Percentiles rank a stretch among this genome's conserved stretches.
These are phyloP conservation scores for Yponomeuta evonymella DNA, from an alignment of 2,888 invertebrate genomes.

Conservation along the genomic window DNA sequence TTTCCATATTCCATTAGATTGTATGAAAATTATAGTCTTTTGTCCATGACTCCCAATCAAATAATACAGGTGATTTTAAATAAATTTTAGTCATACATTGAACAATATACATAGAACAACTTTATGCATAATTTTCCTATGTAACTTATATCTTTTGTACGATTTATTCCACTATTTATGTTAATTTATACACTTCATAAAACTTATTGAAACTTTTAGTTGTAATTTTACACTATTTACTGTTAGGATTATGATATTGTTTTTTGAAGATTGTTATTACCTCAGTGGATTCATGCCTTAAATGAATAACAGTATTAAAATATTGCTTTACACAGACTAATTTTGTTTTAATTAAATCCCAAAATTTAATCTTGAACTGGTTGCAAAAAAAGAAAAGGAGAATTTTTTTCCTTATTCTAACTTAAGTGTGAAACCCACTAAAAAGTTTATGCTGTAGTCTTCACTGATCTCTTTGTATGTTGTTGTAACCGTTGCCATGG, in stretches of 20 bases:
- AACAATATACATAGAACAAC: slow-evolving; percentile 3
- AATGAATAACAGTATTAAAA: slow-evolving; percentile 1
- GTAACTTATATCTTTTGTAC: not conserved
- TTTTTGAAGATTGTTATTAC: not conserved
- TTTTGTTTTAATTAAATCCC: not conserved
- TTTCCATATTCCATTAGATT: no score
- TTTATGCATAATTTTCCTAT: not conserved
- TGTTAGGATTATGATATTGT: slow-evolving; percentile 21
- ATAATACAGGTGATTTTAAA: no score
- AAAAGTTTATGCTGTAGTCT: no score
- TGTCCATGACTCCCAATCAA: no score
- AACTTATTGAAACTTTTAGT: slow-evolving; percentile 1
- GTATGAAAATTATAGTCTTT: no score
- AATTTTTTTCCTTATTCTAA: no score
- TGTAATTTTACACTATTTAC: slow-evolving; percentile 17
- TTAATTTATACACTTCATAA: slow-evolving; percentile 11
- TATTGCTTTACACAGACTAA: not conserved
- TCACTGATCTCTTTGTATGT: not conserved
- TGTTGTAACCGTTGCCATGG: slow-evolving; percentile 33
- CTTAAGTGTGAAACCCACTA: no score
- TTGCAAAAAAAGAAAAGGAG: no score
- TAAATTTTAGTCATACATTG: slow-evolving; percentile 4
- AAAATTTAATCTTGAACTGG: no score
- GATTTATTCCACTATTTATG: slow-evolving; percentile 11
- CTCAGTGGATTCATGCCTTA: not conserved